Evolutionary conservation across 2,888 invertebrate species (phyloP).

Genomic region (Spisula subtruncata): DNA sequence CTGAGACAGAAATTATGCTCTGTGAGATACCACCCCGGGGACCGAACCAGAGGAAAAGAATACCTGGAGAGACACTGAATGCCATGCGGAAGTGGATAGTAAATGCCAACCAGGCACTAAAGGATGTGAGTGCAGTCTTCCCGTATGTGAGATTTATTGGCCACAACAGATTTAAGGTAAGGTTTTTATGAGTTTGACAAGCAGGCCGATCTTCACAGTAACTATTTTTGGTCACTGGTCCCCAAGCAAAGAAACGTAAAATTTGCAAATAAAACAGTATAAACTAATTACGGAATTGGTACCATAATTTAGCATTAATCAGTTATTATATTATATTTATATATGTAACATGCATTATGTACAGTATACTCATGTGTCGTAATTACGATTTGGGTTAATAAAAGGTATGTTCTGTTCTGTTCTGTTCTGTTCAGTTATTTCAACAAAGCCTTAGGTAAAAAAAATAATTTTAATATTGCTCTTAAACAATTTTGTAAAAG

Average conservation of each 20-base stretch:
- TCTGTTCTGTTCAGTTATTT: background rate
- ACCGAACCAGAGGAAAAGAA: background rate
- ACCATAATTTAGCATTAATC: no score
- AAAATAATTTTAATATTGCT: background rate
- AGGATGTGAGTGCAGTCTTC: background rate
- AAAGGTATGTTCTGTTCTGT: background rate
- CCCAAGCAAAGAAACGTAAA: background rate
- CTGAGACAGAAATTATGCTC: background rate
- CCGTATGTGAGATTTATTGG: background rate
- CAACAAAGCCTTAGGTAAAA: background rate
- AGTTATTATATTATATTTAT: no score
- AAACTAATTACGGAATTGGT: no score
- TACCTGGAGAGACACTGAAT: background rate
- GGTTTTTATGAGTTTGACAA: background rate
- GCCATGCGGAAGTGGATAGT: background rate
- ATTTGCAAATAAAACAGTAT: background rate
- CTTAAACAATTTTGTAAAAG: background rate
- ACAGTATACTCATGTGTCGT: background rate
- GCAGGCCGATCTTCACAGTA: background rate
- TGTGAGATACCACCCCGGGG: background rate
- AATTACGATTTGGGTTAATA: background rate
- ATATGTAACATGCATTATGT: background rate
- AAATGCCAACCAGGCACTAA: background rate
- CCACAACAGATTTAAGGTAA: background rate
- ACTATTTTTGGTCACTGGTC: background rate